These are phyloP conservation scores for Apamea monoglypha DNA, from an alignment of 2,888 invertebrate species.

Conservation along the genomic window DNA sequence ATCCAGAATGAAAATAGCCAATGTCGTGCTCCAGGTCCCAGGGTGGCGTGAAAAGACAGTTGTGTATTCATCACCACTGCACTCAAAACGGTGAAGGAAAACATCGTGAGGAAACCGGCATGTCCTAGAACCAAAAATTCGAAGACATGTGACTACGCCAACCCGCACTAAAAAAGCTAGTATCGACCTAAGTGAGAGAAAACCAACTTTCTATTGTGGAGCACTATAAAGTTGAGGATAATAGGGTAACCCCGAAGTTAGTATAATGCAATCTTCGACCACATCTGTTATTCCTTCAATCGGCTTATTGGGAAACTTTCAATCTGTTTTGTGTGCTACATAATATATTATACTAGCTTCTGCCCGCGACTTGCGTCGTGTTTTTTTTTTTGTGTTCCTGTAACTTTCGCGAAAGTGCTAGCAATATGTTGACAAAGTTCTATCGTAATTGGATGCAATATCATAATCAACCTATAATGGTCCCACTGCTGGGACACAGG, in stretches of 20 bases:
- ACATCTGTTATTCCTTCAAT: slow-evolving; percentile 41
- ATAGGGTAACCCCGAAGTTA: slow-evolving; percentile 35
- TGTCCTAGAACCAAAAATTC: no score
- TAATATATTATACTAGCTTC: background rate
- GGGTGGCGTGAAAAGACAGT: no score
- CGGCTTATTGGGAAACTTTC: slow-evolving; percentile 34
- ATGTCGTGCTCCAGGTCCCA: no score
- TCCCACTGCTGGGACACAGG: no score
- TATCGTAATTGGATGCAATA: no score
- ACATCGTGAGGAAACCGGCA: no score
- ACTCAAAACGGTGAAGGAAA: no score
- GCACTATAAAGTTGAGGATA: slow-evolving; percentile 27
- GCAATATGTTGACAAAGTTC: background rate
- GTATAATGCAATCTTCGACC: slow-evolving; percentile 27
- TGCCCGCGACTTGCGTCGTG: background rate
- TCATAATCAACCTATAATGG: no score
- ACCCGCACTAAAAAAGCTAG: no score
- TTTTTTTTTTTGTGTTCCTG: background rate
- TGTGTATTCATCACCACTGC: no score
- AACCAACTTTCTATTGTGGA: slow-evolving; percentile 5
- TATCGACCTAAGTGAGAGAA: background rate
- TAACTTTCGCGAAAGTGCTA: background rate
- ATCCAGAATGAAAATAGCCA: no score
- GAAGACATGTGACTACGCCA: no score
- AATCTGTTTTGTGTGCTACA: slow-evolving; percentile 7